A percentile compares a stretch with the other conserved stretches of the same genome.
Evolutionary conservation across 2,888 invertebrate species (phyloP).

Genomic region (Idaea biselata): DNA sequence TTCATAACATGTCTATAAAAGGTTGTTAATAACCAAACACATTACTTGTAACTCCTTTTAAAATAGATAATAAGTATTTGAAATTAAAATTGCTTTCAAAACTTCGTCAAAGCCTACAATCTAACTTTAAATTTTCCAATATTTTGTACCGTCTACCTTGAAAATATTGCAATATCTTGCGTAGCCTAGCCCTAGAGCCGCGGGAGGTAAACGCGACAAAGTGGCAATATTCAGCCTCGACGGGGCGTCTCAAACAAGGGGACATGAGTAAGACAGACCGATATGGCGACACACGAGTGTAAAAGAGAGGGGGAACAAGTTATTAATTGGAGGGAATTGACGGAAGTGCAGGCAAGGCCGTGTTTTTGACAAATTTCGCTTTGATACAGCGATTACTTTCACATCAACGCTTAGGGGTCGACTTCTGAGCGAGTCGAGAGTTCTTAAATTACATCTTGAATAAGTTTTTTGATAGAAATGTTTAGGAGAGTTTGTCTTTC

Average conservation of each 20-base stretch:
- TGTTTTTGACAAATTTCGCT: slow-evolving; percentile 80
- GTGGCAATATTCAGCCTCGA: slow-evolving; percentile 79
- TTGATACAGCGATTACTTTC: slow-evolving; percentile 79
- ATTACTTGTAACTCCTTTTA: no score
- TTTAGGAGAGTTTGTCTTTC: slow-evolving; percentile 13
- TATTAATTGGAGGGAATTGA: slow-evolving; percentile 80
- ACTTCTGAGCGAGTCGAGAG: slow-evolving; percentile 46
- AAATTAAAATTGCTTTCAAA: not conserved
- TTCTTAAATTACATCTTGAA: slow-evolving; percentile 34
- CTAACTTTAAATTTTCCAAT: slow-evolving; percentile 59
- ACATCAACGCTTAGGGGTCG: slow-evolving; percentile 71
- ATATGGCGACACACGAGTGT: slow-evolving; percentile 29
- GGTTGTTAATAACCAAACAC: no score
- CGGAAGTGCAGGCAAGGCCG: slow-evolving; percentile 72
- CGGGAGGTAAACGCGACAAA: slow-evolving; percentile 74
- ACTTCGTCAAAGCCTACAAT: slow-evolving; percentile 10
- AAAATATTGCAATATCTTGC: slow-evolving; percentile 74
- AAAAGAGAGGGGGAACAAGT: slow-evolving; percentile 52
- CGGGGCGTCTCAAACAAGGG: slow-evolving; percentile 79
- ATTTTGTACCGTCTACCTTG: slow-evolving; percentile 51
- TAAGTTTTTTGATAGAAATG: slow-evolving; percentile 27
- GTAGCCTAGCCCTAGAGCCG: slow-evolving; percentile 51
- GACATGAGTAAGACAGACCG: slow-evolving; percentile 48
- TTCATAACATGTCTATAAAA: no score
- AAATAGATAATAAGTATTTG: no score